Percentiles rank a stretch among this genome's conserved stretches.
These are phyloP conservation scores for Chamaetylas fuelleborni DNA, from an alignment of 2,113 vertebrate species.

Conservation along the genomic window DNA sequence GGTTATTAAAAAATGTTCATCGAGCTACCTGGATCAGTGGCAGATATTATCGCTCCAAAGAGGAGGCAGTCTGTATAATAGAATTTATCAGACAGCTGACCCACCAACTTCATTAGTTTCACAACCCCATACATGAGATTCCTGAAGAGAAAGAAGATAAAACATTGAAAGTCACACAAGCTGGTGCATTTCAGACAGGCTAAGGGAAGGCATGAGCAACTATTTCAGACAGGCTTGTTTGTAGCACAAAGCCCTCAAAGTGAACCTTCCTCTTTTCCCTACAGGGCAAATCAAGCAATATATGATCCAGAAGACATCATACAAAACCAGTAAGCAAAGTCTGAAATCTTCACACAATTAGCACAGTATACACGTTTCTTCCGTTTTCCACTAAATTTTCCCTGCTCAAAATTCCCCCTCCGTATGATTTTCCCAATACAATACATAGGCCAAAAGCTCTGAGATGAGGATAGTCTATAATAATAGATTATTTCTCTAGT, in stretches of 20 bases:
- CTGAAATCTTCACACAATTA: not conserved
- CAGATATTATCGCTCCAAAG: constrained; percentile 96
- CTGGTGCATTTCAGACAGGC: not conserved
- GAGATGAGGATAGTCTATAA: not conserved
- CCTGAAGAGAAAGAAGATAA: constrained; percentile 67
- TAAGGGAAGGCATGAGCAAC: not conserved
- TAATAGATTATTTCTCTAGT: not conserved
- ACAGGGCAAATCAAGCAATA: not conserved
- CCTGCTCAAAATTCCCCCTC: not conserved
- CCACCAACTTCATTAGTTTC: constrained; percentile 91
- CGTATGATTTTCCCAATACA: not conserved
- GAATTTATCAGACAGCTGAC: constrained; percentile 92
- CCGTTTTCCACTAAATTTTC: not conserved
- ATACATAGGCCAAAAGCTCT: not conserved
- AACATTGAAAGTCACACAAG: not conserved
- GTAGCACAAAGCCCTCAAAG: not conserved
- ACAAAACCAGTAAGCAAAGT: not conserved
- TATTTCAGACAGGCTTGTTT: not conserved
- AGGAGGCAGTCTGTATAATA: constrained; percentile 98
- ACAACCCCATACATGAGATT: constrained; percentile 99
- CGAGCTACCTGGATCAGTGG: constrained; percentile 93
- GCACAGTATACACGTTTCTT: not conserved
- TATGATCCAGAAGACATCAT: not conserved
- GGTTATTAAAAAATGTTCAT: not conserved
- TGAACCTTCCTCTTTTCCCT: not conserved